These are phyloP conservation scores for Brachionus asplanchnoidis DNA, from an alignment of 1,140 invertebrate species.

Conservation along the genomic window DNA sequence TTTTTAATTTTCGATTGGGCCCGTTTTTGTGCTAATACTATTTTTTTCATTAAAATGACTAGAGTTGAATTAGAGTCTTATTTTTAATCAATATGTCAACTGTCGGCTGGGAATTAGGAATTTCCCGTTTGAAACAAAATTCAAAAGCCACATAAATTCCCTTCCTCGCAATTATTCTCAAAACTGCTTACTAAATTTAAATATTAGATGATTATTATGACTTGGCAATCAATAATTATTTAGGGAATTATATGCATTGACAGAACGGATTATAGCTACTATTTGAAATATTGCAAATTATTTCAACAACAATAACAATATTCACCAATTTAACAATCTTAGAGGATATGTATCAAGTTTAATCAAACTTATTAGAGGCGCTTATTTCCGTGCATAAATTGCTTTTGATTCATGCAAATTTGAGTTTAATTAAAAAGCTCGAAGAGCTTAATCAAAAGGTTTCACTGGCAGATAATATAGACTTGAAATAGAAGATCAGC, in stretches of 20 bases:
- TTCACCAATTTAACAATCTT: background rate
- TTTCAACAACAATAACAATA: background rate
- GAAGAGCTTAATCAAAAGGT: background rate
- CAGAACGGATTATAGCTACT: background rate
- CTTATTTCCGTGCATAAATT: background rate
- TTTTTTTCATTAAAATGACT: background rate
- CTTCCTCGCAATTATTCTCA: background rate
- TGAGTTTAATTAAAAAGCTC: background rate
- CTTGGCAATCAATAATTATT: slow-evolving; percentile 8
- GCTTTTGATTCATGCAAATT: background rate
- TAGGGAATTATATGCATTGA: background rate
- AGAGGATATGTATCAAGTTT: background rate
- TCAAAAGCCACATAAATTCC: slow-evolving; percentile 2
- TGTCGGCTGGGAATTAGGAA: background rate
- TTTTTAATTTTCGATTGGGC: background rate
- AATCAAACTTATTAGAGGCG: background rate
- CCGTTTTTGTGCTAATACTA: background rate
- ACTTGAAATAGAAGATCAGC: background rate
- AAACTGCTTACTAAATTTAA: background rate
- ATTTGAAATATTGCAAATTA: slow-evolving; percentile 1
- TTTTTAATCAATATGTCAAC: slow-evolving; percentile 4
- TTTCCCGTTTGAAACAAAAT: slow-evolving; percentile 11
- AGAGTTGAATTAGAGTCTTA: background rate
- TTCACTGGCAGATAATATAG: background rate
- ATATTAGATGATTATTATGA: slow-evolving; percentile 8